Base-by-base conservation (phyloP, 2,797 vertebrate species). In the Gadopsis bispinosus region DNA sequence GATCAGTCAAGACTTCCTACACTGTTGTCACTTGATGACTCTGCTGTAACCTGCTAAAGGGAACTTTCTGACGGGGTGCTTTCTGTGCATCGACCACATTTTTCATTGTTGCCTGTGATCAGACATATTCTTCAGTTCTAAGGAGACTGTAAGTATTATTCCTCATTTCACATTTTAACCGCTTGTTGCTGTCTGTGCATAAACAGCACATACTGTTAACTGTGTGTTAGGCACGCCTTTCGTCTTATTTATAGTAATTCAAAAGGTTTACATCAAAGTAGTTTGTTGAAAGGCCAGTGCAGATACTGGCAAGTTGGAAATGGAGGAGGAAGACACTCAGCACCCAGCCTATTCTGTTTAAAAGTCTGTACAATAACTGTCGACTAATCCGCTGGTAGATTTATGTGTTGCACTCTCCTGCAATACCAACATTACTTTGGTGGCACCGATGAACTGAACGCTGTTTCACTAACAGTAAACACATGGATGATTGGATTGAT, bases 131-230 rank as follows among this genome's bases (percentile, higher is more conserved):
- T 50, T 39, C 10, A 43, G 31, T 54, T 73, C 41, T 43, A 12
- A 1, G n/a, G 8, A 45, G 12, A 64, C 3, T 41, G 67, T 75
- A 68, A 83, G 43, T 72, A 58, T 50, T 22, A 11, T 13, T 65
- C 9, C 48, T 35, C 5, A 29, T 31, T 67, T 56, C 5, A 55
- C 20, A 26, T 41, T 60, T 43, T 3, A 51, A 45, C 43, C 4
- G 17, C 20, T 20, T 45, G 8, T 41, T 66, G 11, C 3, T 55
- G 5, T 17, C 5, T 54, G 7, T 26, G 16, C 47, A 41, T 61
- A 16, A 16, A 11, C 9, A 50, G 14, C 16, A 8, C 6, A 55
- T 3, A 5, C 7, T 31, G 53, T 53, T 33, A 60, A 39, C 7
- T 39, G 9, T 37, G 5, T 11, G 4, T 48, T 7, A 26, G 22